Evolutionary conservation across 2,113 vertebrate genomes (phyloP).

Genomic region (Tetraodon nigroviridis): DNA sequence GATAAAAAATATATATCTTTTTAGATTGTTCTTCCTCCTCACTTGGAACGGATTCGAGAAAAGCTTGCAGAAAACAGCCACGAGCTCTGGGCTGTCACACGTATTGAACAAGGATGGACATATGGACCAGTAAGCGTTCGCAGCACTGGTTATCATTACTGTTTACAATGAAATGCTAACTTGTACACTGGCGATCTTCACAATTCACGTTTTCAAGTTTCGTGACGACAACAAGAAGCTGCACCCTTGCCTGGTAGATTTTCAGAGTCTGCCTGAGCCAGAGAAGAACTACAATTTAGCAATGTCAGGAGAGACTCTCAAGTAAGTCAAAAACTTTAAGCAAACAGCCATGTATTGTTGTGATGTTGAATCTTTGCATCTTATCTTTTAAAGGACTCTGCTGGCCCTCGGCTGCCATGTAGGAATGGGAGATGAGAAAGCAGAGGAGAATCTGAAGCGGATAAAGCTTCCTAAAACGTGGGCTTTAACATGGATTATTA

Average conservation of each 20-base stretch:
- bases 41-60: slow-evolving; percentile 92
- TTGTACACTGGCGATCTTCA: neutral
- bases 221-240: slow-evolving; percentile 89
- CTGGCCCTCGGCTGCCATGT: slow-evolving; percentile 90
- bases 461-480: slow-evolving; percentile 90
- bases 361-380: slow-evolving; percentile 16
- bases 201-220: slow-evolving; percentile 65
- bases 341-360: neutral
- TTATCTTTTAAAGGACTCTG: slow-evolving; percentile 75
- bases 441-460: slow-evolving; percentile 88
- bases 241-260: slow-evolving; percentile 87
- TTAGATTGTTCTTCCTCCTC: slow-evolving; percentile 93
- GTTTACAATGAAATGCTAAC: neutral
- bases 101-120: slow-evolving; percentile 97
- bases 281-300: slow-evolving; percentile 91
- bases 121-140: slow-evolving; percentile 80
- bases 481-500: slow-evolving; percentile 23
- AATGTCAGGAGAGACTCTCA: slow-evolving; percentile 92
- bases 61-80: slow-evolving; percentile 97
- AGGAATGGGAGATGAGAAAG: slow-evolving; percentile 92
- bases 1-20: no score
- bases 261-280: slow-evolving; percentile 84
- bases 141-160: neutral
- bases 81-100: slow-evolving; percentile 94
- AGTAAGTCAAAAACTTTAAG: slow-evolving; percentile 69